Evolutionary conservation across 2,113 vertebrate species (phyloP).

Genomic region (Leptocoma aspasia): DNA sequence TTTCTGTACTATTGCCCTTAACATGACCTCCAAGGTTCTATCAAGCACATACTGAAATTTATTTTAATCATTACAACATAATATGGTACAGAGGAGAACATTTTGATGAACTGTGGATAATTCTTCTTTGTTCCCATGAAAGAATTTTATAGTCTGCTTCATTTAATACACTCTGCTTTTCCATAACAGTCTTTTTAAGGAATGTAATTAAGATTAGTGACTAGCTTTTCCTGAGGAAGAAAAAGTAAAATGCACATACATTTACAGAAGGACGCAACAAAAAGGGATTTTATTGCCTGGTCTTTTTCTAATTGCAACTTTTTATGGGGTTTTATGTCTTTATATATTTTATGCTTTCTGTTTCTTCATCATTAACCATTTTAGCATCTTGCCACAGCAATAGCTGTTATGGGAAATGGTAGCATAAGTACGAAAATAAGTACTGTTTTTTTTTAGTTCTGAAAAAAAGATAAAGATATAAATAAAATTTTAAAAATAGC

Average conservation of each 20-base stretch:
- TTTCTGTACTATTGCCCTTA: slow-evolving; percentile 1
- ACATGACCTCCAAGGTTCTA: background rate
- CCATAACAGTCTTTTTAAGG: slow-evolving; percentile 5
- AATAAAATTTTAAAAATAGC: background rate
- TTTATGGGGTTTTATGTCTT: background rate
- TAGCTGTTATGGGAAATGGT: background rate
- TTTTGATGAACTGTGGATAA: slow-evolving; percentile 4
- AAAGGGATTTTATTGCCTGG: slow-evolving; percentile 17
- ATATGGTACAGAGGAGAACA: background rate
- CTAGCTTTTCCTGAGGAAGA: background rate
- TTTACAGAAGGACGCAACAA: background rate
- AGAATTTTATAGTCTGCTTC: slow-evolving; percentile 7
- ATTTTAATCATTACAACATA: background rate
- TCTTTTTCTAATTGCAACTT: slow-evolving; percentile 1
- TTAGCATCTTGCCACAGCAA: background rate
- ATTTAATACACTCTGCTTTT: slow-evolving; percentile 38
- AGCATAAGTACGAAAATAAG: background rate
- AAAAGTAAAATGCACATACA: slow-evolving; percentile 23
- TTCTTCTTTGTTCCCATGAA: slow-evolving; percentile 5
- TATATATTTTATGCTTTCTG: background rate
- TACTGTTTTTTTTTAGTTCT: background rate
- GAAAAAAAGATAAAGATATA: background rate
- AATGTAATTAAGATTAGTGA: slow-evolving; percentile 50
- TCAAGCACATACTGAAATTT: background rate
- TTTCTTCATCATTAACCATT: background rate